These are phyloP conservation scores for Aurelia sp. DNA, from an alignment of 30 jellyfish, hydroid and myxozoan species.

Conservation along the genomic window DNA sequence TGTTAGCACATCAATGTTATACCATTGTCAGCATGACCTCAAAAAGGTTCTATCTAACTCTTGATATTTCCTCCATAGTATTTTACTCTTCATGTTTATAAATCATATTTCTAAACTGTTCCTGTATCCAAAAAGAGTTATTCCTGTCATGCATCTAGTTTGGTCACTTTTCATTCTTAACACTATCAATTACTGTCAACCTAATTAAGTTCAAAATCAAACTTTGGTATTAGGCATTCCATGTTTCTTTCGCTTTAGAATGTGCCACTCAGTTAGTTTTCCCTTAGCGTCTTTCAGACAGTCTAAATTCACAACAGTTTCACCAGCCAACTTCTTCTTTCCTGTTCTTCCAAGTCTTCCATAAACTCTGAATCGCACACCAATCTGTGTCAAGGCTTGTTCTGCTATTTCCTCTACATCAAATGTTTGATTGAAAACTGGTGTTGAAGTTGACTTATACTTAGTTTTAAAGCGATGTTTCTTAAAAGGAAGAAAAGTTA, in stretches of 20 bases:
- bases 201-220: too few species aligned
- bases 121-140: too few species aligned
- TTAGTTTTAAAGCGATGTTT: conserved; percentile 90
- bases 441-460: conserved; percentile 96
- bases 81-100: too few species aligned
- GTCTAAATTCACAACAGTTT: conserved; percentile 72
- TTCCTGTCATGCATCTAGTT: too few species aligned
- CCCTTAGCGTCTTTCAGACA: conserved; percentile 64
- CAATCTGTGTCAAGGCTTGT: conserved; percentile 89
- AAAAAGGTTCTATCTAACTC: too few species aligned
- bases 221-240: conserved; percentile 5
- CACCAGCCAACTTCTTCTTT: conserved; percentile 97
- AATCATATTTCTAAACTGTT: too few species aligned
- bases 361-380: conserved; percentile 86
- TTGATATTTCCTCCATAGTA: too few species aligned
- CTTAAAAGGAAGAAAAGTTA: conserved; percentile 89
- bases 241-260: conserved; percentile 63
- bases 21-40: too few species aligned
- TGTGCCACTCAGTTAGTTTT: conserved; percentile 82
- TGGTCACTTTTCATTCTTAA: too few species aligned
- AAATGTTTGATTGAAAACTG: conserved; percentile 89
- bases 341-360: conserved; percentile 96
- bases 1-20: too few species aligned
- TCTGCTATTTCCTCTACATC: conserved; percentile 89
- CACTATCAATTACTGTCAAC: too few species aligned